Base-by-base conservation (phyloP, 2,113 vertebrate genomes). In the Blennius ocellaris region DNA sequence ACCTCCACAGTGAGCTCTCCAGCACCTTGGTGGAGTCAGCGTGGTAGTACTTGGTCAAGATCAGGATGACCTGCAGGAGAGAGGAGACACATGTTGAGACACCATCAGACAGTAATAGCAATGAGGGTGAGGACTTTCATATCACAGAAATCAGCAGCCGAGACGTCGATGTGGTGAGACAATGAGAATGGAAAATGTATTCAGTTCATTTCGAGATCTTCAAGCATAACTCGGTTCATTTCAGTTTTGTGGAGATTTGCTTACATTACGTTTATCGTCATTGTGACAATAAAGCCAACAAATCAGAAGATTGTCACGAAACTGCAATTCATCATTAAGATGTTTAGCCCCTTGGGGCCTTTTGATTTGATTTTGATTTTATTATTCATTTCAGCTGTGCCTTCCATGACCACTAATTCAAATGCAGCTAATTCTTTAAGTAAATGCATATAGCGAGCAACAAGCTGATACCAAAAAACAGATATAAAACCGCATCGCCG, bases 21-120 rank as follows among this genome's bases (percentile, higher is more conserved):
- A 99, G 93, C 59, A 99, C 98, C 84, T 98, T 99, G 47, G 95
- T 97, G 89, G 96, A 97, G 81, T 99, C 97, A 1, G 96, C 96
- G 1, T 99, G 97, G 90, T 98, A 98, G 80, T 98, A 97, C 87
- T 99, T 98, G 14, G 98, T 99, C 83, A 99, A 95, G 86, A 99
- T 99, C 80, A 99, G 90, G 91, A 99, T 98, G 64, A 99, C 97
- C 98, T 99, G 87, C 15, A 86, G 69, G 30, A 84, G 51, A 74
- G 47, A 64, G 68, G 6, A 63, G 61, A 59, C 21, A 82, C 8
- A 67, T 6, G 14, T 64, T 75, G 52, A 76, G 54, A 71, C 6
- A 15, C 6, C 8, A 12, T 48, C 7, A 0, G 44, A 44, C 11
- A 44, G 12, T n/a, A n/a, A n/a, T n/a, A n/a, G n/a, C n/a, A n/a